These are phyloP conservation scores for Pogonomyrmex californicus DNA, from an alignment of 1,140 invertebrate species.

Conservation along the genomic window DNA sequence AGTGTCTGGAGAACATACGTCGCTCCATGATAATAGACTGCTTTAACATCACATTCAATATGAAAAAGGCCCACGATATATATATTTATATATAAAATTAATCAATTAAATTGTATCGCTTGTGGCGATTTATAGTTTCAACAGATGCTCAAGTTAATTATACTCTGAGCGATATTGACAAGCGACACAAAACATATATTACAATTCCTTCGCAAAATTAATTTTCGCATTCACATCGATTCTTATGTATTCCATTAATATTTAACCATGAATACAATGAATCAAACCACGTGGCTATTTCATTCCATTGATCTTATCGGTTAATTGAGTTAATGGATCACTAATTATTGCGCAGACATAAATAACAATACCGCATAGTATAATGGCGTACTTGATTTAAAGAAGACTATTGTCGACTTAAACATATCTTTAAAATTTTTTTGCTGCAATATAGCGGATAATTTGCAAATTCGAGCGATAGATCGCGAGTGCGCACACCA, in stretches of 20 bases:
- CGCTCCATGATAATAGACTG: conserved; percentile 23
- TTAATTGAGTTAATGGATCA: conserved; percentile 17
- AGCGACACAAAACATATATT: conserved; percentile 31
- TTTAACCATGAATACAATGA: conserved; percentile 20
- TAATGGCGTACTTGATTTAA: not conserved
- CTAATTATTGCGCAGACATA: conserved; percentile 30
- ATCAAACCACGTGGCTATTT: conserved; percentile 11
- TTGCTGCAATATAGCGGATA: not conserved
- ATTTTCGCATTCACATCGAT: conserved; percentile 18
- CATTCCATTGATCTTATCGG: conserved; percentile 30
- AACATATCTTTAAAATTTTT: conserved; percentile 8
- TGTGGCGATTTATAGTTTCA: conserved; percentile 15
- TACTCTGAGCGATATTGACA: conserved; percentile 19
- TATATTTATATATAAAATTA: conserved; percentile 59
- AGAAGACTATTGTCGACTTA: conserved; percentile 37
- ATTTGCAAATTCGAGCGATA: conserved; percentile 15
- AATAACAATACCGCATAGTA: not conserved
- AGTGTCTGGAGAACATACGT: conserved; percentile 51
- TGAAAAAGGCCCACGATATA: conserved; percentile 26
- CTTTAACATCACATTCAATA: conserved; percentile 26
- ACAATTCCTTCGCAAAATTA: conserved; percentile 23
- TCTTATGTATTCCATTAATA: conserved; percentile 2
- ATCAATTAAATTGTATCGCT: conserved; percentile 28
- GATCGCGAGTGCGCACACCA: conserved; percentile 39
- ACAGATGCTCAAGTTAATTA: not conserved